These are phyloP conservation scores for Coelopa frigida DNA, from an alignment of 1,140 invertebrate genomes.

Conservation along the genomic window DNA sequence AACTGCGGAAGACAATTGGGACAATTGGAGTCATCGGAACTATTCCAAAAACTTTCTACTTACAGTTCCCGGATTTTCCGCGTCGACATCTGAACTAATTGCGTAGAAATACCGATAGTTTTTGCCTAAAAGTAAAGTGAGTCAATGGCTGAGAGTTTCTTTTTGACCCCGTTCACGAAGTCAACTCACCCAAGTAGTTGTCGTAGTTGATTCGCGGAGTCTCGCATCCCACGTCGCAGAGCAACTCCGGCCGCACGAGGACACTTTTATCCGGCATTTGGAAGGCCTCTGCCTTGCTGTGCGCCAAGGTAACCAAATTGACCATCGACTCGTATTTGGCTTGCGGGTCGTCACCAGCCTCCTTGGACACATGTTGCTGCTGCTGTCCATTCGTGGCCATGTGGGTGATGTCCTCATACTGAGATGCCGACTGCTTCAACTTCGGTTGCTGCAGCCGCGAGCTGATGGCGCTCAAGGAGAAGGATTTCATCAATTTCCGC, in stretches of 20 bases:
- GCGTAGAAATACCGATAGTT: slow-evolving; percentile 82
- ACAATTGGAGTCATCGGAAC: neutral
- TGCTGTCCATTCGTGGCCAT: slow-evolving; percentile 26
- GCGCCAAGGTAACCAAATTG: slow-evolving; percentile 48
- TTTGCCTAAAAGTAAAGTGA: slow-evolving; percentile 43
- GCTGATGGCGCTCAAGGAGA: slow-evolving; percentile 26
- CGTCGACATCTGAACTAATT: slow-evolving; percentile 78
- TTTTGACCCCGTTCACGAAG: neutral
- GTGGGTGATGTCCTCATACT: slow-evolving; percentile 31
- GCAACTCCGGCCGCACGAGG: slow-evolving; percentile 55
- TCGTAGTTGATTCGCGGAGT: slow-evolving; percentile 76
- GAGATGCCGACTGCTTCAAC: slow-evolving; percentile 30
- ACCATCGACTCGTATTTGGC: slow-evolving; percentile 17
- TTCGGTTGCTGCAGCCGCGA: slow-evolving; percentile 10
- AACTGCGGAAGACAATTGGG: slow-evolving; percentile 47
- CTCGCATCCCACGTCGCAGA: slow-evolving; percentile 73
- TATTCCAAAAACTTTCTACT: slow-evolving; percentile 22
- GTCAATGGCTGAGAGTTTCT: too few relatives aligned
- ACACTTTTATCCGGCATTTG: slow-evolving; percentile 46
- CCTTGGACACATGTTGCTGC: neutral
- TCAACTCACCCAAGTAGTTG: slow-evolving; percentile 51
- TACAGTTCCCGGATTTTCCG: slow-evolving; percentile 71
- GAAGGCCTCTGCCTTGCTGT: slow-evolving; percentile 49
- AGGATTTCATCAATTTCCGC: slow-evolving; percentile 27
- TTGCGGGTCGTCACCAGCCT: neutral